phyloP scores from a whole-genome alignment of 2,888 invertebrate species.

The Pachycephus smyrnensis region DNA sequence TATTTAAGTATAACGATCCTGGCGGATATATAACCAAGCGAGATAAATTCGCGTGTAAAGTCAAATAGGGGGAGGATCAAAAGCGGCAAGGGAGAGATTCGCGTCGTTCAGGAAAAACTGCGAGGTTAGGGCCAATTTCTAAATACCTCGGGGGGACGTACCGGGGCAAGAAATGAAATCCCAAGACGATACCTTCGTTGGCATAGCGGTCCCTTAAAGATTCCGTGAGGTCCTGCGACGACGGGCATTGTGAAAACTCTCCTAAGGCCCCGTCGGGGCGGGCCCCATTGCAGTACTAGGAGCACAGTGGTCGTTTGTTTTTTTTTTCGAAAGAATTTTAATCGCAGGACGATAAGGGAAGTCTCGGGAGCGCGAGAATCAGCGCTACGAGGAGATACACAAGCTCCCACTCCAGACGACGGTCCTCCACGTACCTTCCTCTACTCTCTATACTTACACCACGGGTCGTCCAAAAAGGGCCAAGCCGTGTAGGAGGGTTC shows the following conservation, averaged over 20 bases:
- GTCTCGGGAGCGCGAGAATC: conserved; percentile 5
- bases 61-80: neutral
- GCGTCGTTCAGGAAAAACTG: conserved; percentile 1
- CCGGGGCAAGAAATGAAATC: neutral
- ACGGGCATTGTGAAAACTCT: neutral
- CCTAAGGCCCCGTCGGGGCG: neutral
- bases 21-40: neutral
- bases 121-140: conserved; percentile 18
- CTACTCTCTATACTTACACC: neutral
- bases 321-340: conserved; percentile 31
- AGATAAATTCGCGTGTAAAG: conserved; percentile 2
- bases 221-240: conserved; percentile 17
- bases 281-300: neutral
- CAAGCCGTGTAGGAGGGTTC: conserved; percentile 14
- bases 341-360: conserved; percentile 31
- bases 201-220: conserved; percentile 12
- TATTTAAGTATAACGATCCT: neutral
- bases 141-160: conserved; percentile 16
- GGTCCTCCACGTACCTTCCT: neutral
- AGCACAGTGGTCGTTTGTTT: neutral
- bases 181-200: neutral
- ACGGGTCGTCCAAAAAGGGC: conserved; percentile 12
- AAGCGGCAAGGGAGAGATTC: neutral
- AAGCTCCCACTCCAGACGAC: neutral
- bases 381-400: neutral